A percentile compares a stretch with the other conserved stretches of the same genome.
phyloP scores from a whole-genome alignment of 1,140 invertebrate species.

The Megathymus violae region DNA sequence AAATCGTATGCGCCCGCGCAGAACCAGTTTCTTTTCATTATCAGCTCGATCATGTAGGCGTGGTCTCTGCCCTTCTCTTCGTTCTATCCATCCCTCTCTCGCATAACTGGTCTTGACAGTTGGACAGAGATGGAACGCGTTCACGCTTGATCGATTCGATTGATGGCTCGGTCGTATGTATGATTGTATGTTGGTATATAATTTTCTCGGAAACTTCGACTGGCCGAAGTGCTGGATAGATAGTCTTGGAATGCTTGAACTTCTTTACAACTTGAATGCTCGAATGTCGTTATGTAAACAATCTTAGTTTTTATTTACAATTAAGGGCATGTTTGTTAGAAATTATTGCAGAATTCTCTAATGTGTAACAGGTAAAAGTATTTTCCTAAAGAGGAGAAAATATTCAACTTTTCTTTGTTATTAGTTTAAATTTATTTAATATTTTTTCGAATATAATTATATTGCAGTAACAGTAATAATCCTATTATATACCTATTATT shows the following conservation, averaged over 20 bases:
- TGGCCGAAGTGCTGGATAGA: conserved; percentile 37
- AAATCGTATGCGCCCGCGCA: conserved; percentile 66
- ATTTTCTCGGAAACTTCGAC: conserved; percentile 53
- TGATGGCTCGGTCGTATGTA: conserved; percentile 41
- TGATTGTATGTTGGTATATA: conserved; percentile 42
- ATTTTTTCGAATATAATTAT: too few species aligned
- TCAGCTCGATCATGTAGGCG: conserved; percentile 73
- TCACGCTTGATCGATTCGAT: conserved; percentile 65
- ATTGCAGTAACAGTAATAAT: too few species aligned
- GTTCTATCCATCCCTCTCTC: conserved; percentile 46
- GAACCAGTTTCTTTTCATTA: conserved; percentile 61
- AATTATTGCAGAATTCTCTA: too few species aligned
- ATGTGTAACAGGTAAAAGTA: too few species aligned
- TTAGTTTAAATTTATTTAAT: too few species aligned
- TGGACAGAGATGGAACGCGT: conserved; percentile 50
- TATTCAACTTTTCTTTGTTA: too few species aligned
- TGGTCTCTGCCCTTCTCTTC: conserved; percentile 48
- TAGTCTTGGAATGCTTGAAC: conserved; percentile 39
- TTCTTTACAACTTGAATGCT: background rate
- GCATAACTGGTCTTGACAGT: conserved; percentile 15
- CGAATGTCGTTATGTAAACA: conserved; percentile 11
- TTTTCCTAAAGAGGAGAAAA: too few species aligned
- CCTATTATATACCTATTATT: too few species aligned
- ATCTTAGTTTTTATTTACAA: conserved; percentile 10
- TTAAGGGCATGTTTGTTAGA: too few species aligned